phyloP scores from a whole-genome alignment of 2,113 vertebrate genomes.

The Hydrochoerus hydrochaeris region DNA sequence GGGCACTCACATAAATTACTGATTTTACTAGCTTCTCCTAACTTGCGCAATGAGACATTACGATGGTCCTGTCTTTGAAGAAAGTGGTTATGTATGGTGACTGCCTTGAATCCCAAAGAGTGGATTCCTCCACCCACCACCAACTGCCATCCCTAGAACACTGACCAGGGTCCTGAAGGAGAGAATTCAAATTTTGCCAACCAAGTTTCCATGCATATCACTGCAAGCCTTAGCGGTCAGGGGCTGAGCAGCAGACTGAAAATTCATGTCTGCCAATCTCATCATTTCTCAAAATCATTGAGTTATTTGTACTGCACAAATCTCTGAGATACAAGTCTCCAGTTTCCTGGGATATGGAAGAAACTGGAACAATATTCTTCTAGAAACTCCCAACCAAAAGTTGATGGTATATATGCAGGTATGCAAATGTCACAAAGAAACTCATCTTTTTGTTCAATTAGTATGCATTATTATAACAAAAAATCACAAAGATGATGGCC shows the following conservation, averaged over 20 bases:
- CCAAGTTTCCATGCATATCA: slow-evolving; percentile 16
- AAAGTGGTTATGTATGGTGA: background rate
- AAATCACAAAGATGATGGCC: background rate
- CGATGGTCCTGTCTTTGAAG: background rate
- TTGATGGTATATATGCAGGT: background rate
- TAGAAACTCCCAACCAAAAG: slow-evolving; percentile 50
- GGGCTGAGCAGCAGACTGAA: slow-evolving; percentile 51
- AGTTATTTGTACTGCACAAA: slow-evolving; percentile 72
- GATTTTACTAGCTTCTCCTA: background rate
- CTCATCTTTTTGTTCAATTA: background rate
- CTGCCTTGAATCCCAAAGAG: background rate
- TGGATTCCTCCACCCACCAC: background rate
- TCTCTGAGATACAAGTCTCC: slow-evolving; percentile 49
- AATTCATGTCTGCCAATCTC: slow-evolving; percentile 71
- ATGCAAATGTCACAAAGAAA: background rate
- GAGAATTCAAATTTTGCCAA: slow-evolving; percentile 46
- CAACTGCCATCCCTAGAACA: background rate
- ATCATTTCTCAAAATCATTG: slow-evolving; percentile 70
- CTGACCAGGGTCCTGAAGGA: background rate
- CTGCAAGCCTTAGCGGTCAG: slow-evolving; percentile 6
- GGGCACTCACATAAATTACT: background rate
- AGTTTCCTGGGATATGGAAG: slow-evolving; percentile 59
- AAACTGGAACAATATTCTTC: slow-evolving; percentile 51
- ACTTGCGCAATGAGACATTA: background rate
- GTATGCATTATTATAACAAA: background rate